phyloP scores from a whole-genome alignment of 1,140 invertebrate species.

The Ridgeia piscesae region DNA sequence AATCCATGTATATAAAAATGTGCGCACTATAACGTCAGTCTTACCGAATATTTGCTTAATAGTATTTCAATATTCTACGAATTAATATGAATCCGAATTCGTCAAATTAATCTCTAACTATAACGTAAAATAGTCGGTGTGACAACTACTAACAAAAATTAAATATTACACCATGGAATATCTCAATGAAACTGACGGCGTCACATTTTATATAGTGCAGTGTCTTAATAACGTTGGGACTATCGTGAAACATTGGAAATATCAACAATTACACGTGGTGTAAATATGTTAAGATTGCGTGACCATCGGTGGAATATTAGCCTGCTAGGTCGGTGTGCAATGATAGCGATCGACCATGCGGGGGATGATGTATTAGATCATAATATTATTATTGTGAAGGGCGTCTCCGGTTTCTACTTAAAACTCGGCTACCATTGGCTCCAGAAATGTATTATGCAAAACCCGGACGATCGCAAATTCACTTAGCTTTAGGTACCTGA shows the following conservation, averaged over 20 bases:
- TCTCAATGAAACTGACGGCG: background rate
- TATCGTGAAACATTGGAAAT: no score
- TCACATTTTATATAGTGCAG: no score
- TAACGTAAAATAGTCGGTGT: background rate
- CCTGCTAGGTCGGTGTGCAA: background rate
- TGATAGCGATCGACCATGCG: background rate
- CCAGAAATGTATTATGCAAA: slow-evolving; percentile 1
- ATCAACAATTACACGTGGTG: no score
- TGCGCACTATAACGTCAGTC: no score
- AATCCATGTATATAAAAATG: no score
- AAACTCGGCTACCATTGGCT: background rate
- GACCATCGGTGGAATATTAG: no score
- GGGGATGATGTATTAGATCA: background rate
- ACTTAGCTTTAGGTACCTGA: background rate
- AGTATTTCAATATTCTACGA: background rate
- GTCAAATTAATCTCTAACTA: background rate
- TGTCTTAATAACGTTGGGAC: no score
- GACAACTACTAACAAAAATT: no score
- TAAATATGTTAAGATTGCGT: no score
- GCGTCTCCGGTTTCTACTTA: background rate
- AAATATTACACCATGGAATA: background rate
- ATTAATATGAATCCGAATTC: background rate
- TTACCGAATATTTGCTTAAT: background rate
- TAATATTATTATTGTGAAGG: background rate
- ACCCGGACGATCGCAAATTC: background rate